Percentiles rank a stretch among this genome's conserved stretches.
Conservation (phyloP, 1,140 invertebrate genomes). For the Drosophila subpulchrella region DNA sequence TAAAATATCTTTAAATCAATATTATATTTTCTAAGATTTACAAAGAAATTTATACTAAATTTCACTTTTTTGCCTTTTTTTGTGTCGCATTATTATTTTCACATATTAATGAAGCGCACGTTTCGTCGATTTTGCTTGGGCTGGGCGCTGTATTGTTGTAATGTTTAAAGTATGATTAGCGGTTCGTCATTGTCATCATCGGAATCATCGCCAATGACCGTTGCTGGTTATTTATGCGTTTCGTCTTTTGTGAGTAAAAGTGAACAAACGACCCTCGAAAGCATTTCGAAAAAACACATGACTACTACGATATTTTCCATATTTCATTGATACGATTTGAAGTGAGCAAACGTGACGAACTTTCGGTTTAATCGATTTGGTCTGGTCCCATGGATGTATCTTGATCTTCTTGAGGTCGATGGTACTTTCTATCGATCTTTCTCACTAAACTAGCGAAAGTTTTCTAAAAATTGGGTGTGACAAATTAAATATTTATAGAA, state of each 20-base stretch:
- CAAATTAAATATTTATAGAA: neutral
- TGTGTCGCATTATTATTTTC: constrained; percentile 67
- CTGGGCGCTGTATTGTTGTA: constrained; percentile 49
- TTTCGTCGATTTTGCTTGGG: constrained; percentile 54
- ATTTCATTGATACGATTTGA: constrained; percentile 27
- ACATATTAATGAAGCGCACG: constrained; percentile 75
- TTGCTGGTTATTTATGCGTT: constrained; percentile 58
- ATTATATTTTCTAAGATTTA: no score
- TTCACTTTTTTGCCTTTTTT: constrained; percentile 11
- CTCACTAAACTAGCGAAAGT: constrained; percentile 46
- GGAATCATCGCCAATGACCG: constrained; percentile 8
- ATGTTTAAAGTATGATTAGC: constrained; percentile 77
- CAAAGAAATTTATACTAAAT: no score
- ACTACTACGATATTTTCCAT: constrained; percentile 18
- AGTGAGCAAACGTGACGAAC: constrained; percentile 66
- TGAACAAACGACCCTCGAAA: constrained; percentile 42
- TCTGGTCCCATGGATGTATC: constrained; percentile 9
- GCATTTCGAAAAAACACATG: constrained; percentile 15
- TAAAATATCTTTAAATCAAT: no score
- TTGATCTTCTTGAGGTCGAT: constrained; percentile 29
- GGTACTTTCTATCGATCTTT: constrained; percentile 40
- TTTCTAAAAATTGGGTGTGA: constrained; percentile 24
- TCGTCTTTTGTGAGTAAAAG: constrained; percentile 42
- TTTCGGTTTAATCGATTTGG: constrained; percentile 66
- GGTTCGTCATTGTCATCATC: constrained; percentile 70